Evolutionary conservation across 2,888 invertebrate species (phyloP).

Genomic region (Chymomyza caudatula): DNA sequence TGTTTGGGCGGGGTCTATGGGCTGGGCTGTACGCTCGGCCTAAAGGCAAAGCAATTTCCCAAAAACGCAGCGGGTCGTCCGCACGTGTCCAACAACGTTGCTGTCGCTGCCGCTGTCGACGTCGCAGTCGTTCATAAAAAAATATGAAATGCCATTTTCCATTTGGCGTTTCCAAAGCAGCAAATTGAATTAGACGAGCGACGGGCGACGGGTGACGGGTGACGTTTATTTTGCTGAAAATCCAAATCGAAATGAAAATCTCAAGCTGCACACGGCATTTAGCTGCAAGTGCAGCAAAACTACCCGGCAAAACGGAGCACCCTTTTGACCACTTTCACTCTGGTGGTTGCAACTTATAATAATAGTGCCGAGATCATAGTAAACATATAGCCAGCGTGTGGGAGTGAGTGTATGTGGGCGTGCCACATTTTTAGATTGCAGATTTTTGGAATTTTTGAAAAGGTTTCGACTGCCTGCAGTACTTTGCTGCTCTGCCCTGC

Average conservation of each 20-base stretch:
- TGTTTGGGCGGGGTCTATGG: not conserved
- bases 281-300: slow-evolving; percentile 55
- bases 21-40: not conserved
- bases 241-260: not conserved
- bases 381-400: not conserved
- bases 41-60: slow-evolving; percentile 41
- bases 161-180: slow-evolving; percentile 53
- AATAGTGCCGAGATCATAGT: slow-evolving; percentile 17
- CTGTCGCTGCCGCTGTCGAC: not conserved
- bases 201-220: not conserved
- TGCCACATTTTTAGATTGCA: slow-evolving; percentile 30
- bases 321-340: not conserved
- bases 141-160: slow-evolving; percentile 55
- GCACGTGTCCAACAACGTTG: not conserved
- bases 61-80: not conserved
- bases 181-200: slow-evolving; percentile 61
- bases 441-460: slow-evolving; percentile 8
- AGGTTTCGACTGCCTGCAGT: not conserved
- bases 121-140: slow-evolving; percentile 1
- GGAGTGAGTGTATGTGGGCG: slow-evolving; percentile 27
- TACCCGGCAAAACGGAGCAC: not conserved
- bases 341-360: slow-evolving; percentile 3
- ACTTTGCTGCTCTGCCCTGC: not conserved
- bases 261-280: slow-evolving; percentile 4
- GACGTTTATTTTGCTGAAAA: not conserved